Conservation (phyloP, 2,113 vertebrate species). For the Motacilla alba region DNA sequence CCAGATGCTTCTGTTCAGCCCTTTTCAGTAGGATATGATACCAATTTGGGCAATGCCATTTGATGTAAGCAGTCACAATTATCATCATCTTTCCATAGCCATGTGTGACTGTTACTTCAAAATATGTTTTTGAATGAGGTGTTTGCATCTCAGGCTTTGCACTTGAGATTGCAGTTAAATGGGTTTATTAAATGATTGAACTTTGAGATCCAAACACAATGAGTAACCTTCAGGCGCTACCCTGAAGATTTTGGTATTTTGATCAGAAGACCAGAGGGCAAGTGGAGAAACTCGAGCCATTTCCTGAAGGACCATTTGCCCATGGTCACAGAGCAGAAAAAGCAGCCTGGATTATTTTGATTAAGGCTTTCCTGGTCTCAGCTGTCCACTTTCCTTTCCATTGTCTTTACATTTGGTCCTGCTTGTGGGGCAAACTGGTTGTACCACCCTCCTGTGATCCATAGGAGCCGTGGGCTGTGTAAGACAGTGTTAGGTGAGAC, state of each 20-base stretch:
- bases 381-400: not conserved
- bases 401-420: not conserved
- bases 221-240: not conserved
- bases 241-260: not conserved
- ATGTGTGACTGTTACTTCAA: not conserved
- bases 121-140: not conserved
- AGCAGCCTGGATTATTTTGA: not conserved
- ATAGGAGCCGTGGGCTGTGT: not conserved
- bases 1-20: slow-evolving; percentile 1
- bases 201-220: not conserved
- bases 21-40: not conserved
- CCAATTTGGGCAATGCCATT: not conserved
- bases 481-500: not conserved
- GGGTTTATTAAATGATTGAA: not conserved
- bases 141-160: not conserved
- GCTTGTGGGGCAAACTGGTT: not conserved
- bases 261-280: not conserved
- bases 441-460: not conserved
- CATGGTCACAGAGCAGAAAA: not conserved
- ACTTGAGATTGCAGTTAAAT: not conserved
- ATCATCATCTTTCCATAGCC: not conserved
- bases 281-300: not conserved
- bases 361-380: not conserved
- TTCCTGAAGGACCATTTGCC: not conserved
- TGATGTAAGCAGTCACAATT: not conserved